Evolutionary conservation across 2,797 vertebrate genomes (phyloP).

Genomic region (Chaunax sp.): DNA sequence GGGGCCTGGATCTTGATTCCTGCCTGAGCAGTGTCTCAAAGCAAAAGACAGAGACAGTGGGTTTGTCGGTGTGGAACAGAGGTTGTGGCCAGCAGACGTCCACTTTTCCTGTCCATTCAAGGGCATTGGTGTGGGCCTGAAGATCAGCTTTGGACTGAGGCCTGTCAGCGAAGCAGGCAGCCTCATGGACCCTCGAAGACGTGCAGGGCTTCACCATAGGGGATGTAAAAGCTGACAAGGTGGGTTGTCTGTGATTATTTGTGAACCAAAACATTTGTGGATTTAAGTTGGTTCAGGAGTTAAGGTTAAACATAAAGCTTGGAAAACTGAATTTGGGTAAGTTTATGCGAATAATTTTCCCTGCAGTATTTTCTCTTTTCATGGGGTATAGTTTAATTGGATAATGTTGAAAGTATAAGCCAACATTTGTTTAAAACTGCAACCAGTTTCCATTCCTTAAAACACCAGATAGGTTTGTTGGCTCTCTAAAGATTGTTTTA

Average conservation of each 20-base stretch:
- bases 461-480: background rate
- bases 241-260: conserved; percentile 42
- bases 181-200: conserved; percentile 68
- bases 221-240: conserved; percentile 76
- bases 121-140: conserved; percentile 67
- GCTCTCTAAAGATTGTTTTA: conserved; percentile 11
- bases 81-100: conserved; percentile 35
- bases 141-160: conserved; percentile 56
- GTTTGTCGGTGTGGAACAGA: conserved; percentile 52
- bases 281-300: background rate
- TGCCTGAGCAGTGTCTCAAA: conserved; percentile 37
- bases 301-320: too few species aligned
- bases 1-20: conserved; percentile 54
- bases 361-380: background rate
- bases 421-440: background rate
- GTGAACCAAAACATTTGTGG: background rate
- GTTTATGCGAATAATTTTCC: background rate
- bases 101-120: conserved; percentile 80
- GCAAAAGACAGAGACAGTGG: conserved; percentile 35
- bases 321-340: too few species aligned
- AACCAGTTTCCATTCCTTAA: background rate
- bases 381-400: too few species aligned
- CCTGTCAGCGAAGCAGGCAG: conserved; percentile 49
- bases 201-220: conserved; percentile 42
- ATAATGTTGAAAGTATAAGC: background rate